These are phyloP conservation scores for Thryonomys swinderianus DNA, from an alignment of 2,113 vertebrate species.

Conservation along the genomic window DNA sequence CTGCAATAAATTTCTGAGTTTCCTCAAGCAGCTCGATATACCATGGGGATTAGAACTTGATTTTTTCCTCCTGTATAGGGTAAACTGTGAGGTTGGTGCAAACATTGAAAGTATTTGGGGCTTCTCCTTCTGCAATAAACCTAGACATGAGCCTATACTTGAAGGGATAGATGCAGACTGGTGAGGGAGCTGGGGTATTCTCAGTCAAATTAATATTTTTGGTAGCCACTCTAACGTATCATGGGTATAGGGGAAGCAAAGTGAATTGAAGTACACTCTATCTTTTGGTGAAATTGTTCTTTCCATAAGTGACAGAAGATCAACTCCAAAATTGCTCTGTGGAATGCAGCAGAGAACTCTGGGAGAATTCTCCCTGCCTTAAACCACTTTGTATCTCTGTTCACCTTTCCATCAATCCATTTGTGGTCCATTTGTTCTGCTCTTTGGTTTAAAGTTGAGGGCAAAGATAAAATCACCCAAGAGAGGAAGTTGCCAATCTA, in stretches of 20 bases:
- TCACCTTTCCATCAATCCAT: background rate
- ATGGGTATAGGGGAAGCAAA: background rate
- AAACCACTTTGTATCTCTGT: background rate
- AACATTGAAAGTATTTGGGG: background rate
- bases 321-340: background rate
- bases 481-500: slow-evolving; percentile 12
- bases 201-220: slow-evolving; percentile 1
- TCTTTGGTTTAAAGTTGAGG: slow-evolving; percentile 50
- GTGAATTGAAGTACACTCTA: background rate
- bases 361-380: background rate
- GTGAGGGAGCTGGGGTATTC: background rate
- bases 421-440: slow-evolving; percentile 56
- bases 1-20: background rate
- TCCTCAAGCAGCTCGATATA: background rate
- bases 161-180: slow-evolving; percentile 1
- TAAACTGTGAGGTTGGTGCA: background rate
- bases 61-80: background rate
- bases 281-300: background rate
- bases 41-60: background rate
- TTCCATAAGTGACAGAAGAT: background rate
- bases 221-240: background rate
- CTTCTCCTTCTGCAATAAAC: background rate
- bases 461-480: slow-evolving; percentile 39
- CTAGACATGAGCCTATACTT: background rate
- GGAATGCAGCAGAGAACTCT: background rate